Percentiles rank a stretch among this genome's conserved stretches.
Conservation (phyloP, 2,797 vertebrate genomes). For the Parotocinclus haroldoi region DNA sequence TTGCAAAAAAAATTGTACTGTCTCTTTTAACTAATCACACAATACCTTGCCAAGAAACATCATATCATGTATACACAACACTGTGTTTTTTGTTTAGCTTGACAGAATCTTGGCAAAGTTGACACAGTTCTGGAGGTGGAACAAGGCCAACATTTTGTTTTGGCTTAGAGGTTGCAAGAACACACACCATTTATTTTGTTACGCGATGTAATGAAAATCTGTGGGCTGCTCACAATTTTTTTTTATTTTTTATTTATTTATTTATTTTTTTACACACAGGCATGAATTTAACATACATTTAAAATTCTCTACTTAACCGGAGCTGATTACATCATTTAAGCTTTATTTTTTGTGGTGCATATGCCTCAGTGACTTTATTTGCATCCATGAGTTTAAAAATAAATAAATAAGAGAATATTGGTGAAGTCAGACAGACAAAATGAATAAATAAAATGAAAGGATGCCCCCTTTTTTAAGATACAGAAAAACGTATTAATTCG, state of each 20-base stretch:
- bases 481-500: neutral
- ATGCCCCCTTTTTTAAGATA: too few species aligned
- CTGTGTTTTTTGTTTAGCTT: conserved; percentile 59
- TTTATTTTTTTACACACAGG: too few species aligned
- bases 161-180: conserved; percentile 62
- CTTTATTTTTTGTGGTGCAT: conserved; percentile 2
- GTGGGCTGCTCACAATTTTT: conserved; percentile 15
- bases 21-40: conserved; percentile 66
- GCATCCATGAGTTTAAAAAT: too few species aligned
- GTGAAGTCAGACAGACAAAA: too few species aligned
- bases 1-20: conserved; percentile 56
- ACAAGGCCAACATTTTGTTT: conserved; percentile 66
- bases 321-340: neutral
- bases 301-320: too few species aligned
- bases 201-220: conserved; percentile 66
- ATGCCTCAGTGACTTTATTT: too few species aligned
- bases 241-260: conserved; percentile 56
- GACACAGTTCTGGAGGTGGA: conserved; percentile 63
- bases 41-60: conserved; percentile 60
- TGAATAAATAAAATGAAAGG: too few species aligned
- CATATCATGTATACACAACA: conserved; percentile 66
- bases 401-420: too few species aligned
- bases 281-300: conserved; percentile 43
- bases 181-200: conserved; percentile 63
- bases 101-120: conserved; percentile 75